Conservation (phyloP, 2,888 invertebrate species). For the Gonocerus acuteangulatus region DNA sequence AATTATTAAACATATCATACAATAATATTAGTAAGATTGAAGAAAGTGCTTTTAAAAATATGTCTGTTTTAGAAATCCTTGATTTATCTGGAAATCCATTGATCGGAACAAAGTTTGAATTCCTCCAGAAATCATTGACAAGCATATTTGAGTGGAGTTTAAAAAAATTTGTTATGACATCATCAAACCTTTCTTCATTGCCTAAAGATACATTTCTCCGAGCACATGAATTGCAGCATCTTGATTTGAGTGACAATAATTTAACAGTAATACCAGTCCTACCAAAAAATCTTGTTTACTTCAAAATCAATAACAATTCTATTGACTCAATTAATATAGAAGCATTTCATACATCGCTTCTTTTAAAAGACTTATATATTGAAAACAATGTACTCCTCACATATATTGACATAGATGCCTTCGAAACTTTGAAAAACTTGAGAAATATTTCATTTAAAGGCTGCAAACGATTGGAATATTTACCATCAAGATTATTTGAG, state of each 20-base stretch:
- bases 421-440: slow-evolving; percentile 23
- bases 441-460: slow-evolving; percentile 29
- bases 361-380: slow-evolving; percentile 14
- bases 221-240: slow-evolving; percentile 12
- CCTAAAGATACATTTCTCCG: slow-evolving; percentile 20
- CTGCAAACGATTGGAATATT: slow-evolving; percentile 17
- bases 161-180: slow-evolving; percentile 10
- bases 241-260: slow-evolving; percentile 27
- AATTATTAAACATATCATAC: slow-evolving; percentile 27
- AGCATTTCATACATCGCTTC: slow-evolving; percentile 8
- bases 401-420: slow-evolving; percentile 26
- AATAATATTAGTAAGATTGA: slow-evolving; percentile 17
- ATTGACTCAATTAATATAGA: slow-evolving; percentile 3
- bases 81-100: slow-evolving; percentile 32
- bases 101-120: slow-evolving; percentile 1
- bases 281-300: slow-evolving; percentile 17
- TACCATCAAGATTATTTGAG: slow-evolving; percentile 25
- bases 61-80: slow-evolving; percentile 15
- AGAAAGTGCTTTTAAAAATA: slow-evolving; percentile 2
- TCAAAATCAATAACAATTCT: slow-evolving; percentile 29
- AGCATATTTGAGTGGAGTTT: slow-evolving; percentile 16
- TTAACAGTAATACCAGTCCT: slow-evolving; percentile 25
- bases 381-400: slow-evolving; percentile 22
- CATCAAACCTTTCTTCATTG: slow-evolving; percentile 5
- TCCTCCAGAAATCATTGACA: not conserved